A percentile compares a stretch with the other conserved stretches of the same genome.
Evolutionary conservation across 1,140 invertebrate genomes (phyloP).

Genomic region (Drosophila nasuta): DNA sequence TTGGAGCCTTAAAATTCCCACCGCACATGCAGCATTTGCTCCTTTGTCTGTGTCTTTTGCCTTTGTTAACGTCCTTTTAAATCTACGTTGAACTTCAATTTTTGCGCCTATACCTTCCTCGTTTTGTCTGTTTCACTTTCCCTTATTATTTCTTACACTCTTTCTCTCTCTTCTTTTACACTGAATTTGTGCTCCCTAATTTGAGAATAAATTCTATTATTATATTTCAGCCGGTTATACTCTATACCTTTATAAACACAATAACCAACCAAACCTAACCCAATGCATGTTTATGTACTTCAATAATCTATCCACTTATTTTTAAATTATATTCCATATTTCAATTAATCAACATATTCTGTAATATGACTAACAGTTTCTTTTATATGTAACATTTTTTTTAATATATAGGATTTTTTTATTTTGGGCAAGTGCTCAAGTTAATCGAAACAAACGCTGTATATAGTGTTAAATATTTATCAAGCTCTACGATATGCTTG

Average conservation of each 20-base stretch:
- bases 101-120: slow-evolving; percentile 49
- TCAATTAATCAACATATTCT: not conserved
- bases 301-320: slow-evolving; percentile 4
- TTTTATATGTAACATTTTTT: slow-evolving; percentile 17
- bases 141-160: slow-evolving; percentile 29
- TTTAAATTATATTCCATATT: slow-evolving; percentile 26
- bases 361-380: slow-evolving; percentile 37
- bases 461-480: slow-evolving; percentile 52
- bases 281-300: slow-evolving; percentile 32
- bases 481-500: slow-evolving; percentile 65
- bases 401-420: slow-evolving; percentile 22
- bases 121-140: slow-evolving; percentile 36
- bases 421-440: slow-evolving; percentile 40
- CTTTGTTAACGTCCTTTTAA: slow-evolving; percentile 59
- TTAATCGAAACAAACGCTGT: slow-evolving; percentile 47
- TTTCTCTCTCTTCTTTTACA: not conserved
- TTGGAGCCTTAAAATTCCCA: slow-evolving; percentile 53
- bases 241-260: slow-evolving; percentile 19
- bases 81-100: slow-evolving; percentile 57
- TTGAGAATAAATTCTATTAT: slow-evolving; percentile 21
- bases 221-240: slow-evolving; percentile 1
- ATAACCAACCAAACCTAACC: slow-evolving; percentile 7
- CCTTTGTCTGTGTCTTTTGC: slow-evolving; percentile 72
- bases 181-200: slow-evolving; percentile 24
- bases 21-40: slow-evolving; percentile 62